These are phyloP conservation scores for Cydia fagiglandana DNA, from an alignment of 1,140 invertebrate genomes.

Conservation along the genomic window DNA sequence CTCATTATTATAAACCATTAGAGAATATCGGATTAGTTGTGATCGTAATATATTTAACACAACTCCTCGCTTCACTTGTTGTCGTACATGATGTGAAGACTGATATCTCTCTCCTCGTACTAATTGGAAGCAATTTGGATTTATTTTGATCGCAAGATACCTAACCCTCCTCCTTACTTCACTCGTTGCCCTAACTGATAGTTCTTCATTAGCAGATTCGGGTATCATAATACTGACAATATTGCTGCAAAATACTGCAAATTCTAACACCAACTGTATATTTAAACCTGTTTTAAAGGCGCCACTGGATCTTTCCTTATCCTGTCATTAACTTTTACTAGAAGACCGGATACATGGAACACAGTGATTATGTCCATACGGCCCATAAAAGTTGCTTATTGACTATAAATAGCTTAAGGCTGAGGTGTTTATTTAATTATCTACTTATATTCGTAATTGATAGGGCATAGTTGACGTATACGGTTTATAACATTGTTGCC, in stretches of 20 bases:
- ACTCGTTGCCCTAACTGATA: too few relatives aligned
- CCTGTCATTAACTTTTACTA: conserved; percentile 21
- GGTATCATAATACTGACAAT: too few relatives aligned
- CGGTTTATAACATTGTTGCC: not conserved
- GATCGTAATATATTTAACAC: too few relatives aligned
- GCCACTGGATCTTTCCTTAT: not conserved
- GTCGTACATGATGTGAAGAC: too few relatives aligned
- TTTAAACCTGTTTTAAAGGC: not conserved
- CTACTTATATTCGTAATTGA: not conserved
- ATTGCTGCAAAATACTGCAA: not conserved
- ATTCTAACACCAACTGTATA: not conserved
- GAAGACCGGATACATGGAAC: conserved; percentile 1
- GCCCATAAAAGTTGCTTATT: not conserved
- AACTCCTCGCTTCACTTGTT: too few relatives aligned
- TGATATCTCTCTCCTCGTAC: too few relatives aligned
- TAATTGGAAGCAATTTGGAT: too few relatives aligned
- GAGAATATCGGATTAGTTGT: too few relatives aligned
- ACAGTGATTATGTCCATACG: not conserved
- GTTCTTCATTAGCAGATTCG: too few relatives aligned
- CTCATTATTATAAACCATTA: too few relatives aligned
- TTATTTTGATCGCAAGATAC: too few relatives aligned
- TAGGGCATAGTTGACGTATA: not conserved
- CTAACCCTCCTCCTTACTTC: too few relatives aligned
- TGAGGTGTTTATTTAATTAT: not conserved
- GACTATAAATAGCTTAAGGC: not conserved